phyloP scores from a whole-genome alignment of 2,797 vertebrate species.

The Scarus forsteni region DNA sequence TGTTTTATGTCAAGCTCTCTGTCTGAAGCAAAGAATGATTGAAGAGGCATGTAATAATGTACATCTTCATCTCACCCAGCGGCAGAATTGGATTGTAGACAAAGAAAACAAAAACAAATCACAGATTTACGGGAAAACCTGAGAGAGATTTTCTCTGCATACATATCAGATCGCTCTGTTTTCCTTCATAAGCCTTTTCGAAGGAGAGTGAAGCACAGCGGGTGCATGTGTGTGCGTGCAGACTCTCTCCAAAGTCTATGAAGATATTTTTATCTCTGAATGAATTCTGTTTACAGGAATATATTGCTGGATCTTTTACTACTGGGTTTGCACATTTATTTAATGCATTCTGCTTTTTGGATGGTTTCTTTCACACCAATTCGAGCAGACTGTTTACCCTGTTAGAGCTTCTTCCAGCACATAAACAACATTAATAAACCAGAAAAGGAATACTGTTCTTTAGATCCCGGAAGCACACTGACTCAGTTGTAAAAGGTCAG shows the following conservation, averaged over 20 bases:
- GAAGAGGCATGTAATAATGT: constrained; percentile 34
- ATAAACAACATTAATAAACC: constrained; percentile 76
- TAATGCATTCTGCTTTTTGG: constrained; percentile 6
- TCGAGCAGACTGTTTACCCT: constrained; percentile 38
- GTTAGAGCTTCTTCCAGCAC: constrained; percentile 36
- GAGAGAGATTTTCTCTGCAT: constrained; percentile 12
- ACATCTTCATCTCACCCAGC: constrained; percentile 5
- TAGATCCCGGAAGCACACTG: not conserved
- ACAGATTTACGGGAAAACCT: constrained; percentile 11
- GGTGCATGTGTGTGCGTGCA: not conserved
- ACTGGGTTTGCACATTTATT: constrained; percentile 17
- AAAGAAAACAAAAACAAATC: constrained; percentile 16
- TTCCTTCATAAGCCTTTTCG: not conserved
- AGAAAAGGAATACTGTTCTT: constrained; percentile 39
- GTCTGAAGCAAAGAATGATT: constrained; percentile 14
- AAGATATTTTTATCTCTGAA: constrained; percentile 18
- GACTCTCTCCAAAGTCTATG: not conserved
- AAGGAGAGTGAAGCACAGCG: constrained; percentile 4
- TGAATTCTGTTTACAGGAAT: constrained; percentile 35
- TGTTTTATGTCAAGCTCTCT: constrained; percentile 6
- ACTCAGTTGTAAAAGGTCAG: no score
- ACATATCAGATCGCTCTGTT: constrained; percentile 14
- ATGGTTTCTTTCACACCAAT: not conserved
- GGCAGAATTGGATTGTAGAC: constrained; percentile 34
- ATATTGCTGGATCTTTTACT: constrained; percentile 22